A percentile compares a stretch with the other conserved stretches of the same genome.
These are phyloP conservation scores for Proteles cristata DNA, from an alignment of 2,113 vertebrate genomes.

Conservation along the genomic window DNA sequence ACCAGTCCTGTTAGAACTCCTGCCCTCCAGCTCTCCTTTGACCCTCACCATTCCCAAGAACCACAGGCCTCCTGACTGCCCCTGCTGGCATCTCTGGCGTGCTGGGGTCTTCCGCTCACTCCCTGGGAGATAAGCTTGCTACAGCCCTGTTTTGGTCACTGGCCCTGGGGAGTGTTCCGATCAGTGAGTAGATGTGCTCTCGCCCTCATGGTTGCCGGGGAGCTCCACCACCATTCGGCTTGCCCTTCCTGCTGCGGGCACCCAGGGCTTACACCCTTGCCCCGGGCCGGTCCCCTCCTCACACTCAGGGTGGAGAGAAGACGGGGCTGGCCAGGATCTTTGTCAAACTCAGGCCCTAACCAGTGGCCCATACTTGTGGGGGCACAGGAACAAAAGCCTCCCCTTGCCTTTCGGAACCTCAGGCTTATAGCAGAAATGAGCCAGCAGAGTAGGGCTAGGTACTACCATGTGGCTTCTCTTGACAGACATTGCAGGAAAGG, in stretches of 20 bases:
- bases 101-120: not conserved
- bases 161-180: rapidly evolving
- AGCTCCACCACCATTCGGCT: not conserved
- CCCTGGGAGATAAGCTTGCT: not conserved
- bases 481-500: not conserved
- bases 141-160: not conserved
- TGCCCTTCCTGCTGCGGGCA: not conserved
- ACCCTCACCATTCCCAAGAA: not conserved
- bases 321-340: not conserved
- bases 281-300: not conserved
- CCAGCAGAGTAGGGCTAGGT: not conserved
- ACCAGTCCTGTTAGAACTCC: not conserved
- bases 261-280: not conserved
- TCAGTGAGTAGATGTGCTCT: not conserved
- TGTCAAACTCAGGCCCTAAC: not conserved
- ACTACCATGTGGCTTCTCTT: not conserved
- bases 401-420: not conserved
- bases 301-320: not conserved
- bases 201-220: not conserved
- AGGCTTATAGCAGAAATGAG: not conserved
- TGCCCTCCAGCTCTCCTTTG: not conserved
- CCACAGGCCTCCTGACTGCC: not conserved
- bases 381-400: not conserved
- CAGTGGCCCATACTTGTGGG: not conserved
- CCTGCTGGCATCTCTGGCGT: not conserved